These are phyloP conservation scores for Lamproptera curius DNA, from an alignment of 2,888 invertebrate genomes.

Conservation along the genomic window DNA sequence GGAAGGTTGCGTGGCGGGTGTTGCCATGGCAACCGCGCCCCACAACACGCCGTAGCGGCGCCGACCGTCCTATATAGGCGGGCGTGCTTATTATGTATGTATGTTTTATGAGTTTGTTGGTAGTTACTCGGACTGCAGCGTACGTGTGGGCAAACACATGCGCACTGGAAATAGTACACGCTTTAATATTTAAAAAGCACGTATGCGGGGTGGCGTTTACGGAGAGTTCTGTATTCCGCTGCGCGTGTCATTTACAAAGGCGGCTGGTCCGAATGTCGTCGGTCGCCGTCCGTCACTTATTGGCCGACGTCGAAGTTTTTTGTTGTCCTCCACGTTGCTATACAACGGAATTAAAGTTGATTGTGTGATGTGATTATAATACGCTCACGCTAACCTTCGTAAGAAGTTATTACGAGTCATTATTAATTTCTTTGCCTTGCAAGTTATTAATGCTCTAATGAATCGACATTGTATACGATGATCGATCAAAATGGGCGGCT, in stretches of 20 bases:
- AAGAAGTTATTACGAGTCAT: background rate
- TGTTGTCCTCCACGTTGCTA: background rate
- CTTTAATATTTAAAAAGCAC: constrained; percentile 61
- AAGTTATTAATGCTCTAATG: too few species aligned
- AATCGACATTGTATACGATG: too few species aligned
- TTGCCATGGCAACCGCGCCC: constrained; percentile 64
- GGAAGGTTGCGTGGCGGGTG: constrained; percentile 37
- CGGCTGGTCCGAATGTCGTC: constrained; percentile 16
- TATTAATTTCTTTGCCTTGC: too few species aligned
- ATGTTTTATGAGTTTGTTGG: constrained; percentile 62
- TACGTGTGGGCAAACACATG: constrained; percentile 39
- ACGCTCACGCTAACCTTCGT: background rate
- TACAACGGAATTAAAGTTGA: background rate
- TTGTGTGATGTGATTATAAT: too few species aligned
- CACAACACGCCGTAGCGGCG: constrained; percentile 74
- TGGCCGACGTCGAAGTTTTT: background rate
- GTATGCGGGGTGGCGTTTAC: constrained; percentile 29
- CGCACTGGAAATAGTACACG: constrained; percentile 50
- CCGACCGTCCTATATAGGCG: constrained; percentile 44
- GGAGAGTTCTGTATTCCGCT: constrained; percentile 18
- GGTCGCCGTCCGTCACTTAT: background rate
- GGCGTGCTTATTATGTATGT: constrained; percentile 53
- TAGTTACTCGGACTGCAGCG: constrained; percentile 52
- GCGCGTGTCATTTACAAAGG: constrained; percentile 15
- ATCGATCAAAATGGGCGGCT: background rate